Evolutionary conservation across 2,888 invertebrate species (phyloP), one percentile per base, ranked within the genome.

Genomic region (Mesoligia furuncula): DNA sequence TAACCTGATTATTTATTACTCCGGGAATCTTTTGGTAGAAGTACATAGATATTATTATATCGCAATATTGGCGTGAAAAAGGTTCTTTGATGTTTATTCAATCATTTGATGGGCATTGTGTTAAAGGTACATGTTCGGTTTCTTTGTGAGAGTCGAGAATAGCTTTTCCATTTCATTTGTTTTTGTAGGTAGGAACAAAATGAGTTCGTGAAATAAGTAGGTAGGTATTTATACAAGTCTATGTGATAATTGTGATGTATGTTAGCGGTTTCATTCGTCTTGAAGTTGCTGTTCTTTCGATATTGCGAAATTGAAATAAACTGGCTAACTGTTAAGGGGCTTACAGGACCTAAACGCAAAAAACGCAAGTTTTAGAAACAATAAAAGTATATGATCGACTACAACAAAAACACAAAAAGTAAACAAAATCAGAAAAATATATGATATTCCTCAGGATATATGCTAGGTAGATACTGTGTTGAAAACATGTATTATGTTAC

Each of bases 91-190:
- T 77, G 73, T 75, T 68, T 83, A 81, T 81, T 78, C 84, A 78
- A 72, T 83, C 59, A 83, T 78, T 83, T 74, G 67, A 59, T 68
- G 70, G 80, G 51, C 51, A 67, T 84, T 84, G 73, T 84, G 73
- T 73, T 79, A 73, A 66, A 79, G 84, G 73, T 17, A 73, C 31
- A 68, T 70, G 48, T 73, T 45, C 36, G 51, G 42, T 24, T 65
- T 82, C 82, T 82, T 80, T 82, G 51, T 80, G 80, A 51, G 57
- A 59, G 42, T 59, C n/a, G 59, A 76, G 57, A 68, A 82, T 76
- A 82, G 64, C 42, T 67, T 65, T 75, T 76, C 57, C 57, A 59
- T 76, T 80, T 80, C 77, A 75, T 80, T 61, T 80, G 65, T 77
- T 76, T 80, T 76, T 51, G 77, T 82, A 45, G 64, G n/a, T 76